Conservation (phyloP, 1,140 invertebrate species). For the Orius insidiosus region DNA sequence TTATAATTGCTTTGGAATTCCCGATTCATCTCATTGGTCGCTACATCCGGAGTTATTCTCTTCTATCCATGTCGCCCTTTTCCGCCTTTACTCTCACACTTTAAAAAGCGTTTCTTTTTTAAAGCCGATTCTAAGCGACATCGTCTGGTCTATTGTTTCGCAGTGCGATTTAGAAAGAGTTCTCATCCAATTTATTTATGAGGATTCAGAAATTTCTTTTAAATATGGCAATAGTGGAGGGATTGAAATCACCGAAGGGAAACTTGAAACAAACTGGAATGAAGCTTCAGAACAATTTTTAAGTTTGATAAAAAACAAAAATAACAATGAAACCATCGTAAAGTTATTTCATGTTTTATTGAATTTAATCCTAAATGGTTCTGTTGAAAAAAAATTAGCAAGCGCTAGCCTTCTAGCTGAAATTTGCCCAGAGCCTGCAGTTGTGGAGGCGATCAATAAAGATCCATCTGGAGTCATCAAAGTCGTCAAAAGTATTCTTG, state of each 20-base stretch:
- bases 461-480: slow-evolving; percentile 9
- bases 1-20: slow-evolving; percentile 25
- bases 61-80: slow-evolving; percentile 24
- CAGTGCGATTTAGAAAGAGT: slow-evolving; percentile 17
- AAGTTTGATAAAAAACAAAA: slow-evolving; percentile 21
- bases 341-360: slow-evolving; percentile 9
- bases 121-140: slow-evolving; percentile 23
- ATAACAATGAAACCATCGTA: slow-evolving; percentile 8
- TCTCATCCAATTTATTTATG: slow-evolving; percentile 24
- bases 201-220: slow-evolving; percentile 21
- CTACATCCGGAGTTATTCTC: slow-evolving; percentile 23
- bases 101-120: slow-evolving; percentile 23
- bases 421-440: slow-evolving; percentile 5
- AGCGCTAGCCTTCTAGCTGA: slow-evolving; percentile 9
- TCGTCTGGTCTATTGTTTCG: slow-evolving; percentile 24
- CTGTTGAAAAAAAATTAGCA: slow-evolving; percentile 11
- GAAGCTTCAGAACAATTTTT: slow-evolving; percentile 23
- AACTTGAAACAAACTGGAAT: slow-evolving; percentile 18
- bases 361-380: background rate
- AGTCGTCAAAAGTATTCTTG: slow-evolving; percentile 9
- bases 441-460: slow-evolving; percentile 5
- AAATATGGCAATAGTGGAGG: slow-evolving; percentile 25
- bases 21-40: slow-evolving; percentile 24
- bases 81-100: slow-evolving; percentile 25
- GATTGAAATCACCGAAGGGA: slow-evolving; percentile 18